Percentiles rank a stretch among this genome's conserved stretches.
phyloP scores from a whole-genome alignment of 2,113 vertebrate species.

The Thermophis baileyi region DNA sequence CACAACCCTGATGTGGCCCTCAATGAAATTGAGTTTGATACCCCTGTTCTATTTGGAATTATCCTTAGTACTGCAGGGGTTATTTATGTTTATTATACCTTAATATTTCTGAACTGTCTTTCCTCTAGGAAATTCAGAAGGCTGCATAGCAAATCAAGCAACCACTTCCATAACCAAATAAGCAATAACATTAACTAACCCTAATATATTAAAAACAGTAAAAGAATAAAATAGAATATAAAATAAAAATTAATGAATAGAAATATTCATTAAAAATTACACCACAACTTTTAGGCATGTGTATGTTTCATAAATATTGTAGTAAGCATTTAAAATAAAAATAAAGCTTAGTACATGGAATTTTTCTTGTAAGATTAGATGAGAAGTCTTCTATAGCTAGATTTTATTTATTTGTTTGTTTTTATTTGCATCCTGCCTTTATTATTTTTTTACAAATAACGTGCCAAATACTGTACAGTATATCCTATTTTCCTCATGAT shows the following conservation, averaged over 20 bases:
- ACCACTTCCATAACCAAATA: not conserved
- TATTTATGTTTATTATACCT: not conserved
- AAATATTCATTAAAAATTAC: not conserved
- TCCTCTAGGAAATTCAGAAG: not conserved
- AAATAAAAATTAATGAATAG: not conserved
- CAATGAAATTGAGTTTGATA: no score
- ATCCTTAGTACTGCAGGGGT: not conserved
- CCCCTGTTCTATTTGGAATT: not conserved
- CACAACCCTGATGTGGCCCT: no score
- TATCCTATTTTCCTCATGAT: no score
- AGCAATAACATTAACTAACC: not conserved
- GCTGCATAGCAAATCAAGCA: not conserved
- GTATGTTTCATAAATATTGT: not conserved
- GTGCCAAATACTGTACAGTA: no score
- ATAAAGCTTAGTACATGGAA: not conserved
- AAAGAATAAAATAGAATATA: not conserved
- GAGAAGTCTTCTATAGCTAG: not conserved
- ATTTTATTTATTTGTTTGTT: not conserved
- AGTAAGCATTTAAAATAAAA: not conserved
- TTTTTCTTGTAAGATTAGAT: not conserved
- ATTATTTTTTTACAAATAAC: no score
- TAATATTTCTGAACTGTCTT: not conserved
- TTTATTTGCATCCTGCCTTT: no score
- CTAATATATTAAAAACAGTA: not conserved
- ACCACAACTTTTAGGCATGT: not conserved